Percentiles rank a stretch among this genome's conserved stretches.
Conservation (phyloP, 2,113 vertebrate species). For the Dolichotis patagonum region DNA sequence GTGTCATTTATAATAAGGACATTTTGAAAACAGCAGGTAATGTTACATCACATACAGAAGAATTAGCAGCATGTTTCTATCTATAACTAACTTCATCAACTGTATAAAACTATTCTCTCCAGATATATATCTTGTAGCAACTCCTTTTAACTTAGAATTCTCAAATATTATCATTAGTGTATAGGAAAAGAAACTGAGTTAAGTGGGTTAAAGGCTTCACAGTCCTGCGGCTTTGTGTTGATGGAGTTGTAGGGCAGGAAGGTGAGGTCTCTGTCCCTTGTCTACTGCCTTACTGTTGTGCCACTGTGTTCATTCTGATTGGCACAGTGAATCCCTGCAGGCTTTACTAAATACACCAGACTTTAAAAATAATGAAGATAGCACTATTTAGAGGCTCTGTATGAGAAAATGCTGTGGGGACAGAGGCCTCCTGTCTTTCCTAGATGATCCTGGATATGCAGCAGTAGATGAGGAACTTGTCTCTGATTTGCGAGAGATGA, state of each 20-base stretch:
- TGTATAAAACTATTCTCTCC: constrained; percentile 29
- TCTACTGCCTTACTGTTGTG: neutral
- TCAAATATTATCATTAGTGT: constrained; percentile 20
- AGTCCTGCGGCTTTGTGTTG: neutral
- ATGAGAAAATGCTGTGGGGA: neutral
- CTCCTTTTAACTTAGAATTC: constrained; percentile 49
- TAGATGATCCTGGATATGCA: neutral
- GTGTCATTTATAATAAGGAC: neutral
- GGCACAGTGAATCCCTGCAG: neutral
- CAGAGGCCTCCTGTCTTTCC: neutral
- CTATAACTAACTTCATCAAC: neutral
- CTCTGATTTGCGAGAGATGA: neutral
- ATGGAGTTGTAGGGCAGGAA: neutral
- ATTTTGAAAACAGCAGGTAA: neutral
- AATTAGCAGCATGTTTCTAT: constrained; percentile 50
- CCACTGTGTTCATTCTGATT: neutral
- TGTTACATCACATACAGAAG: neutral
- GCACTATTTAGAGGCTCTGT: constrained; percentile 4
- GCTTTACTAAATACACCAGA: neutral
- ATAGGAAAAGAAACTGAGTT: constrained; percentile 10
- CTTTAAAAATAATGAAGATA: neutral
- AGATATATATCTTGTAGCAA: neutral
- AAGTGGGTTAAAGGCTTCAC: neutral
- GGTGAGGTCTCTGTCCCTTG: neutral
- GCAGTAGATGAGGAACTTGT: neutral